Evolutionary conservation across 2,888 invertebrate species (phyloP), one percentile per base, ranked within the genome.

Genomic region (Nebria salina): DNA sequence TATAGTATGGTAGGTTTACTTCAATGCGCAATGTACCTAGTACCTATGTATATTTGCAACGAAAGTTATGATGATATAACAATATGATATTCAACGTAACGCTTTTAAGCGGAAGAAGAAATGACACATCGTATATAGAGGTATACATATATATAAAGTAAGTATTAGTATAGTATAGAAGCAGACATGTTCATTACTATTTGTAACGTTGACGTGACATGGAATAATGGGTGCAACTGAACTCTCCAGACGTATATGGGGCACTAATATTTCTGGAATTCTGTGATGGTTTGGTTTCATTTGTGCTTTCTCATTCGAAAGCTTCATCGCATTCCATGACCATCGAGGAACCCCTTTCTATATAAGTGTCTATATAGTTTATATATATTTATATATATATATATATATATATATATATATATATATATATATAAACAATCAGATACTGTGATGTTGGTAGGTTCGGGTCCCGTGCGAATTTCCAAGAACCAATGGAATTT

Each of bases 401-500:
- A 34, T 34, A 34, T 34, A 34, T 34, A 34, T 34, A 34, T 34
- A 34, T 34, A 34, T 34, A 34, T 34, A 34, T 34, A 34, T 34
- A 34, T 34, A 54, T 13, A 54, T 54, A 54, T 54, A 54, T 13
- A 54, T 13, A 11, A 2, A 13, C 7, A 54, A 1, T 54, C 54
- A 11, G 54, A 2, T 54, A 8, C 54, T 54, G 13, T 54, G 8
- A 2, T 13, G 34, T 34, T 34, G 34, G 54, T 54, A 54, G 7
- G 7, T 54, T 54, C 54, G 7, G 2, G 54, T 8, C 54, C 54
- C 2, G 54, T 54, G 54, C 54, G 54, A 13, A 54, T 54, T 54
- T 8, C 54, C 54, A 73, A 72, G 42, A 73, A 73, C 42, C 15
- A 68, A 70, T 54, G 43, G 70, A 76, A 76, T 70, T 68, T 76